phyloP scores from a whole-genome alignment of 2,113 vertebrate genomes.

The Cephalopholis sonnerati region DNA sequence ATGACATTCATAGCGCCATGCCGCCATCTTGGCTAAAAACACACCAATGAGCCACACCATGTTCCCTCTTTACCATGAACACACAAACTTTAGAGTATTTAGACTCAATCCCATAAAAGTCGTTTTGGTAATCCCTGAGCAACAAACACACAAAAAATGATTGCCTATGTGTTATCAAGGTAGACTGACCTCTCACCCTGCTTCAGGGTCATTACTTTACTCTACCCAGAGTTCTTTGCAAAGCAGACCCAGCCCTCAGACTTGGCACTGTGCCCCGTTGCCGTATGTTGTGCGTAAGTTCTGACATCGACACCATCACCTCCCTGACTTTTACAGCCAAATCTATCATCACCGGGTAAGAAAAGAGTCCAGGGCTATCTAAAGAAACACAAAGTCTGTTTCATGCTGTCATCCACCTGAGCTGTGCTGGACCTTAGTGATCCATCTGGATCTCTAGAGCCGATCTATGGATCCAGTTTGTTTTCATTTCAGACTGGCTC shows the following conservation, averaged over 20 bases:
- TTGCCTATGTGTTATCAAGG: conserved; percentile 7
- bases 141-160: not conserved
- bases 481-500: conserved; percentile 69
- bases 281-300: conserved; percentile 34
- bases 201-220: conserved; percentile 36
- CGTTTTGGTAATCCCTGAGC: not conserved
- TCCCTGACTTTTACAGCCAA: conserved; percentile 25
- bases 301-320: conserved; percentile 30
- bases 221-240: conserved; percentile 39
- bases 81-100: not conserved
- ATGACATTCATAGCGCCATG: not conserved
- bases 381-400: conserved; percentile 1
- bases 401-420: conserved; percentile 42
- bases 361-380: not conserved
- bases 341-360: conserved; percentile 16
- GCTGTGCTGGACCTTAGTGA: conserved; percentile 38
- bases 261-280: conserved; percentile 38
- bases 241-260: conserved; percentile 24
- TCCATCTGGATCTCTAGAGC: conserved; percentile 43
- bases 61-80: not conserved
- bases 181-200: not conserved
- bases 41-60: too few species aligned
- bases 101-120: not conserved
- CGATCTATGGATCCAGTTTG: conserved; percentile 70
- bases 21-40: too few species aligned